Base-by-base conservation (phyloP, 2,888 invertebrate genomes). In the Disparrhopalites patrizii region DNA sequence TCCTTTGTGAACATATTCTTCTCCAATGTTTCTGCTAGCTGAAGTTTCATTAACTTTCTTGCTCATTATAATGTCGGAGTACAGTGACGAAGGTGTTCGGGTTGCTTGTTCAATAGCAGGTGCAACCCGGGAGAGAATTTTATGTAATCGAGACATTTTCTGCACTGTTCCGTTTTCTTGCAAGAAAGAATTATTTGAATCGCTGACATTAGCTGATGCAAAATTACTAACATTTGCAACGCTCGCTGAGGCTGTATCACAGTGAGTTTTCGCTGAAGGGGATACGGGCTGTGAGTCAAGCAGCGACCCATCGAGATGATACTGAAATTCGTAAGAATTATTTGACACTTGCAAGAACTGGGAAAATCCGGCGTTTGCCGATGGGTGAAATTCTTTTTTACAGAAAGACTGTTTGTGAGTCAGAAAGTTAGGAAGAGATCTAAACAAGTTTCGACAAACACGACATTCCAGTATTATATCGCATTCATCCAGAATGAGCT, bases 401-500 rank as follows among this genome's bases (percentile, higher is more conserved):
- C 47, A 47, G 25, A 47, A 47, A 8, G 47, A 47, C 23, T 93
- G 83, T 80, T 95, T 95, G 79, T 95, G 95, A 36, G 91, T 87
- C 73, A 94, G 85, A 77, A 93, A 91, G 81, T 94, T 93, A 18
- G 88, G 87, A 70, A 94, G 81, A 78, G 91, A 91, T 74, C 94
- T 85, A 78, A 92, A 94, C 76, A 95, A 83, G 77, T 88, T 91
- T 36, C 88, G 84, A 77, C 95, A 95, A 23, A 89, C 85, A 79
- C 88, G 88, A 80, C 95, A 95, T 80, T 95, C 95, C 80, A 91
- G 90, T 76, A 95, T 84, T 66, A 93, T 80, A 78, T 91, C 90
- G 83, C 93, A 93, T 81, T 95, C 94, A 77, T 88, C 85, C 33
- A 86, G 81, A 36, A 95, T 81, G 61, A 92, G 81, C 73, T 85